Evolutionary conservation across 2,113 vertebrate genomes (phyloP).

Genomic region (Panurus biarmicus): DNA sequence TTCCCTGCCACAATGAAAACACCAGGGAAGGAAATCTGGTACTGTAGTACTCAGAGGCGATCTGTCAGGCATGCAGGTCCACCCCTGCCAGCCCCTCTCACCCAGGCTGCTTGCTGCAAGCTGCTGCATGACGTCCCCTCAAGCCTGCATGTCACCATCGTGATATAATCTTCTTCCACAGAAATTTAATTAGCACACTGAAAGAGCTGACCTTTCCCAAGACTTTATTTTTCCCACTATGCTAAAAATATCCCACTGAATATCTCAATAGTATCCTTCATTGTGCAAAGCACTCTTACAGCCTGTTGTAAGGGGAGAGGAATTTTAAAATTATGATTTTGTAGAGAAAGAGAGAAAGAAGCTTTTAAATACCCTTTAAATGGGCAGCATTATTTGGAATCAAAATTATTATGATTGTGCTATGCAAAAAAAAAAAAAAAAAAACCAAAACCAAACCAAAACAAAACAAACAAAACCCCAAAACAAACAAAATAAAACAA

Average conservation of each 20-base stretch:
- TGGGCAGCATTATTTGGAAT: not conserved
- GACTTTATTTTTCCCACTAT: constrained; percentile 56
- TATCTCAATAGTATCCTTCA: constrained; percentile 63
- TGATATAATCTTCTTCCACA: constrained; percentile 63
- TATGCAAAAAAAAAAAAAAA: not conserved
- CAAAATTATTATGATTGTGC: not conserved
- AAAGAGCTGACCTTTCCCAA: constrained; percentile 72
- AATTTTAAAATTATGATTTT: not conserved
- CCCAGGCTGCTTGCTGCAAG: not conserved
- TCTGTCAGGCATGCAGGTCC: not conserved
- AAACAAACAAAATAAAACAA: not conserved
- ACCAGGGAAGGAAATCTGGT: not conserved
- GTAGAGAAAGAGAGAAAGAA: not conserved
- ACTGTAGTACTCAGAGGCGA: not conserved
- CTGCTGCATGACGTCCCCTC: not conserved
- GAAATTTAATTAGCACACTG: constrained; percentile 73
- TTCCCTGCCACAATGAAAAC: not conserved
- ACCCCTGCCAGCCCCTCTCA: not conserved
- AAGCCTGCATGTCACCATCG: constrained; percentile 24
- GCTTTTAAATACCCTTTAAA: not conserved
- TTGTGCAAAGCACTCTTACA: not conserved
- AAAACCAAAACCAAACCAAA: not conserved
- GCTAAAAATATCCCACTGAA: constrained; percentile 70
- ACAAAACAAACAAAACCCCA: not conserved
- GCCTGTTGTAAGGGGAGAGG: not conserved